Evolutionary conservation across 2,113 vertebrate genomes (phyloP).

Genomic region (Pseudopodoces humilis): DNA sequence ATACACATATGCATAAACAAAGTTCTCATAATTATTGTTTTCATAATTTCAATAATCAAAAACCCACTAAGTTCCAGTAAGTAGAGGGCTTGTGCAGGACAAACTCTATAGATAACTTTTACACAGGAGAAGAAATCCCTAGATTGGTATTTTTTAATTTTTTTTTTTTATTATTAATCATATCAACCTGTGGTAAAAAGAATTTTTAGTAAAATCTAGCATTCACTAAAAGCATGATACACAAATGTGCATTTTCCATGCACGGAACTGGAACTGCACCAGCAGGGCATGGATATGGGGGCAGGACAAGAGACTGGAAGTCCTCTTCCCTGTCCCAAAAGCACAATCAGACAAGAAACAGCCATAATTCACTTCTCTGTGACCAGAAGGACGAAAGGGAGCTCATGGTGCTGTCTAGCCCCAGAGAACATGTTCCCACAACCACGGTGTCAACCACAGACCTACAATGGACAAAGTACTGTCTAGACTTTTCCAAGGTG

Average conservation of each 20-base stretch:
- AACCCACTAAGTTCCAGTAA: neutral
- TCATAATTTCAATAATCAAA: neutral
- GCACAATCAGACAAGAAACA: neutral
- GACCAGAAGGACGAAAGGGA: neutral
- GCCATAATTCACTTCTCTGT: neutral
- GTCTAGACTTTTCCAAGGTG: constrained; percentile 34
- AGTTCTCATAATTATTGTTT: neutral
- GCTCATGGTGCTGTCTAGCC: neutral
- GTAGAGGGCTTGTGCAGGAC: neutral
- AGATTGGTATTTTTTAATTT: neutral
- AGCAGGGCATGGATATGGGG: neutral
- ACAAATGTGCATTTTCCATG: neutral
- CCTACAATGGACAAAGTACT: neutral
- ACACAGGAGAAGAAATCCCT: neutral
- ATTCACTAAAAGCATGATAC: neutral
- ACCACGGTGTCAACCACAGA: neutral
- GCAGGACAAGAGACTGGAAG: neutral
- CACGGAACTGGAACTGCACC: neutral
- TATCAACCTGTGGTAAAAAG: neutral
- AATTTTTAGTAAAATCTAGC: neutral
- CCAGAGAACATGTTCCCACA: neutral
- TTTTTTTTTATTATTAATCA: neutral
- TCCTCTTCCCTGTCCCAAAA: neutral
- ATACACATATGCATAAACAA: neutral
- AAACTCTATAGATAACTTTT: neutral